Percentiles rank a stretch among this genome's conserved stretches.
phyloP scores from a whole-genome alignment of 2,888 invertebrate species.

The Heliconius ismenius region DNA sequence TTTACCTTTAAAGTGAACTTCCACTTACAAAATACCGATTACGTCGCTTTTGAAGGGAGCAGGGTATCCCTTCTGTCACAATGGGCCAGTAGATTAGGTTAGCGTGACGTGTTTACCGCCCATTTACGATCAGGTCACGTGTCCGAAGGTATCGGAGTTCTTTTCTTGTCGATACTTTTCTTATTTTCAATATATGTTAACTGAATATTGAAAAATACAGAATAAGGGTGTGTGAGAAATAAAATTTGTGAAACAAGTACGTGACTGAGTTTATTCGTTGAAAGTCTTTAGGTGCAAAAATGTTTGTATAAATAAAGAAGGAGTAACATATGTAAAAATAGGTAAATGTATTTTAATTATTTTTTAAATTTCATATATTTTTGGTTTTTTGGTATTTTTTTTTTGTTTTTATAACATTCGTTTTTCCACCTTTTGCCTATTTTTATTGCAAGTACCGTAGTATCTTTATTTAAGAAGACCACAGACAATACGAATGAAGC shows the following conservation, averaged over 20 bases:
- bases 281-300: neutral
- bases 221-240: constrained; percentile 14
- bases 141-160: constrained; percentile 26
- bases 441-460: no score
- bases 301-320: neutral
- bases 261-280: neutral
- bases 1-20: constrained; percentile 13
- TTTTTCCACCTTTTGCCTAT: no score
- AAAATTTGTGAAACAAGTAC: constrained; percentile 3
- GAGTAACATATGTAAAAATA: neutral
- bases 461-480: no score
- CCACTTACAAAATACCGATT: constrained; percentile 28
- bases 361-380: neutral
- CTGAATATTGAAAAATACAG: constrained; percentile 27
- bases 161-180: constrained; percentile 27
- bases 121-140: constrained; percentile 44
- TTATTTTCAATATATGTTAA: constrained; percentile 21
- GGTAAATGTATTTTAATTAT: neutral
- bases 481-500: no score
- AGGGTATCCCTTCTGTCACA: constrained; percentile 34
- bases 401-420: no score
- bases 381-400: no score
- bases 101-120: constrained; percentile 36
- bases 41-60: constrained; percentile 23
- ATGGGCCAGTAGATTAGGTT: constrained; percentile 34